These are phyloP conservation scores for Macroteleia sp. DNA, from an alignment of 2,888 invertebrate species.

Conservation along the genomic window DNA sequence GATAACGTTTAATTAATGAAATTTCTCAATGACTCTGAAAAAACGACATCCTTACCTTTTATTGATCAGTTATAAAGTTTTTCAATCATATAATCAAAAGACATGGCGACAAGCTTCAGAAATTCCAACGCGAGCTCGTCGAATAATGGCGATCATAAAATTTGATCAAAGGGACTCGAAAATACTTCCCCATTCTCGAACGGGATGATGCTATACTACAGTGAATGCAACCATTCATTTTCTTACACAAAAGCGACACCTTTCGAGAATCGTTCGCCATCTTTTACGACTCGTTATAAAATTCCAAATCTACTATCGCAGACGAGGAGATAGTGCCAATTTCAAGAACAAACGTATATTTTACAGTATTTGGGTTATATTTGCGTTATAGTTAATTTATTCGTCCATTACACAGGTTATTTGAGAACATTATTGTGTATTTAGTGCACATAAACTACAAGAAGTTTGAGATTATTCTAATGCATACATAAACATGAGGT, in stretches of 20 bases:
- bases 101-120: background rate
- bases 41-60: background rate
- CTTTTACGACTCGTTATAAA: conserved; percentile 18
- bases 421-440: conserved; percentile 37
- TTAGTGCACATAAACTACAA: conserved; percentile 42
- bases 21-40: background rate
- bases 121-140: background rate
- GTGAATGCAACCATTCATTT: conserved; percentile 21
- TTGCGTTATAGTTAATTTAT: conserved; percentile 22
- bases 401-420: conserved; percentile 3
- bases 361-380: too few species aligned
- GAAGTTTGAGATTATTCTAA: conserved; percentile 48
- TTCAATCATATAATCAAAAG: conserved; percentile 9
- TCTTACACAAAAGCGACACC: background rate
- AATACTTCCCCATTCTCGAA: background rate
- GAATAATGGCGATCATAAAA: conserved; percentile 15
- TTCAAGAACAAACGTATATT: too few species aligned
- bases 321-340: background rate
- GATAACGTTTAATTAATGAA: conserved; percentile 16
- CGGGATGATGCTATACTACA: background rate
- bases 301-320: background rate
- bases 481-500: conserved; percentile 53
- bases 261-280: conserved; percentile 11
- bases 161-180: conserved; percentile 20
- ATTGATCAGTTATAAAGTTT: conserved; percentile 8